Percentiles rank a stretch among this genome's conserved stretches.
Conservation (phyloP, 1,140 invertebrate genomes). For the Frieseomelitta varia region DNA sequence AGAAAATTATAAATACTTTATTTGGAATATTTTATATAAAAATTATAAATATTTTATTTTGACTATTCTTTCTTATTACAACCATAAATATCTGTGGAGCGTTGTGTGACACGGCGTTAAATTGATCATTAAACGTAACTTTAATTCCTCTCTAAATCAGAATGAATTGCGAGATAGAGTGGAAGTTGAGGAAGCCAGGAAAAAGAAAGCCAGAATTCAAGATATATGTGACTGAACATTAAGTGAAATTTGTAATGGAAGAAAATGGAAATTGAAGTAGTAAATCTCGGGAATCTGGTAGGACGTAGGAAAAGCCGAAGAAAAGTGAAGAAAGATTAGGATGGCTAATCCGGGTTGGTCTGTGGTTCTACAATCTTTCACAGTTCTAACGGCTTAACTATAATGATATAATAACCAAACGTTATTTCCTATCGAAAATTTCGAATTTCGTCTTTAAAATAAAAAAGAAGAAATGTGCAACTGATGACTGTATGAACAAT, state of each 20-base stretch:
- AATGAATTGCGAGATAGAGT: not conserved
- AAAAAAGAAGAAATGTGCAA: not conserved
- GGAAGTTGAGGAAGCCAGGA: not conserved
- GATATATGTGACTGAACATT: not conserved
- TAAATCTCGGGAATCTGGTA: not conserved
- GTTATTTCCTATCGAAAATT: not conserved
- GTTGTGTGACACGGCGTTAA: no score
- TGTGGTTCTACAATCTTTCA: not conserved
- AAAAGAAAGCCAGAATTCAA: not conserved
- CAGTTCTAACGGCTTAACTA: not conserved
- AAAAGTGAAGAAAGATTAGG: not conserved
- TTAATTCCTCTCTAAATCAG: not conserved
- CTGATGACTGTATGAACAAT: not conserved
- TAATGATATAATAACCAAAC: not conserved
- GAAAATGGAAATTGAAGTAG: not conserved
- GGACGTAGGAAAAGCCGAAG: not conserved
- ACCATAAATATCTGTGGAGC: no score
- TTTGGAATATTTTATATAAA: no score
- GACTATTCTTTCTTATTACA: no score
- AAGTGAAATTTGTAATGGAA: not conserved
- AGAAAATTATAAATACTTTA: no score
- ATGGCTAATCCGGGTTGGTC: not conserved
- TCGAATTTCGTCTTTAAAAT: not conserved
- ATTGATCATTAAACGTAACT: not conserved
- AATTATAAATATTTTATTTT: no score